Evolutionary conservation across 2,888 invertebrate genomes (phyloP), one percentile per base, ranked within the genome.

Genomic region (Luperina testacea): DNA sequence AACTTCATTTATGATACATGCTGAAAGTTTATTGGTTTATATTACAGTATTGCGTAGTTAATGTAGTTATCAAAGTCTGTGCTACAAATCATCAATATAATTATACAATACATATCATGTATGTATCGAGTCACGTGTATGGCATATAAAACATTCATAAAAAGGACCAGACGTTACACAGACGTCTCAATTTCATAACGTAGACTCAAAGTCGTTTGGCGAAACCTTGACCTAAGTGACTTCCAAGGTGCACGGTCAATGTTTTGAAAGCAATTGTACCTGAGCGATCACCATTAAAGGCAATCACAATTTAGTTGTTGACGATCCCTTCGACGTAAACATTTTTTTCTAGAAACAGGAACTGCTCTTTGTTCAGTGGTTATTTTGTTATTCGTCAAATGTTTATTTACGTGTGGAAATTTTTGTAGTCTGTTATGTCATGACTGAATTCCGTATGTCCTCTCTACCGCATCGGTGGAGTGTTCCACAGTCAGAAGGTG

Each of bases 101-200:
- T 70, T 72, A 78, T 77, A 82, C 61, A 72, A 42, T 75, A 80
- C 20, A 71, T 76, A 87, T 79, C 70, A 27, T 74, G 69, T 81
- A 42, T 42, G 61, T 75, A 87, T 63, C 48, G 9, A 45, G 64
- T 84, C 87, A 89, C 89, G 86, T 90, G 80, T 83, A 75, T 75
- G 51, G 64, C 75, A 87, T 89, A 81, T 74, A 77, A 82, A 83
- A 65, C 63, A 78, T 82, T 87, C 81, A 90, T 84, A 63, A 81
- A 79, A 88, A 89, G 83, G 85, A 87, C 88, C 82, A 91, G 90
- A 90, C 89, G 82, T 88, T 86, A 81, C 87, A 84, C 88, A 90
- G 91, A 89, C 88, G 81, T 86, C 91, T 93, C 92, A 86, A 93
- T 93, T 91, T 83, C 76, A 75, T 85, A 86, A 86, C 80, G 87